Evolutionary conservation across 2,797 vertebrate genomes (phyloP).

Genomic region (Helostoma temminkii): DNA sequence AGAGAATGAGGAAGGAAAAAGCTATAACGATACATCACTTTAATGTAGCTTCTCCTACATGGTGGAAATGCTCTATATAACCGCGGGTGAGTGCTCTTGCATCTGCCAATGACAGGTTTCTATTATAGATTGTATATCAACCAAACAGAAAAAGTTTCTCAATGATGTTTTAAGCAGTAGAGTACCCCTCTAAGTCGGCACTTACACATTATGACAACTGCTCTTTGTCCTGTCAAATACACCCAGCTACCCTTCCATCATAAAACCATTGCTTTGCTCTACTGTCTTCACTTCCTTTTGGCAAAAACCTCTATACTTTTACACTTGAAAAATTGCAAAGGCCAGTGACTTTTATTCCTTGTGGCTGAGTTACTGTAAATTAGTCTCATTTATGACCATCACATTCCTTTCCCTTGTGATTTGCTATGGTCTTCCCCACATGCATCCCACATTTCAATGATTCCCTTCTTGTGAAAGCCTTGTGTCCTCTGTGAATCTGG

Average conservation of each 20-base stretch:
- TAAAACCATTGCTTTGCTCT: constrained; percentile 3
- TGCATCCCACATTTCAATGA: constrained; percentile 34
- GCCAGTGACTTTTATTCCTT: constrained; percentile 40
- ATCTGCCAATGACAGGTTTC: constrained; percentile 14
- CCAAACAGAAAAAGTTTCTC: constrained; percentile 4
- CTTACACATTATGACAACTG: constrained; percentile 30
- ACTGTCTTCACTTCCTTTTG: constrained; percentile 22
- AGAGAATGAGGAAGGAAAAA: constrained; percentile 10
- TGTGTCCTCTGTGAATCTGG: constrained; percentile 45
- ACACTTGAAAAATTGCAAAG: constrained; percentile 44
- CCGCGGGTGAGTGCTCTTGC: neutral
- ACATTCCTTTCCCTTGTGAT: constrained; percentile 63
- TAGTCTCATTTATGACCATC: constrained; percentile 54
- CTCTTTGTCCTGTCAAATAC: constrained; percentile 30
- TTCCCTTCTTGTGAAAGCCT: constrained; percentile 55
- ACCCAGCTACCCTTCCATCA: constrained; percentile 10
- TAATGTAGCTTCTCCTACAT: constrained; percentile 2
- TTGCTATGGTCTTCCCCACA: constrained; percentile 53
- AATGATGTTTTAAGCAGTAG: constrained; percentile 15
- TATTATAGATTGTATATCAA: neutral
- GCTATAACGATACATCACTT: constrained; percentile 17
- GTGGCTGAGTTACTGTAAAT: constrained; percentile 54
- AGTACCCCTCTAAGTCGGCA: neutral
- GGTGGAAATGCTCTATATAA: neutral
- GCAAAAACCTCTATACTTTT: constrained; percentile 26